Conservation (phyloP, 2,888 invertebrate species). For the Lithophane socia region DNA sequence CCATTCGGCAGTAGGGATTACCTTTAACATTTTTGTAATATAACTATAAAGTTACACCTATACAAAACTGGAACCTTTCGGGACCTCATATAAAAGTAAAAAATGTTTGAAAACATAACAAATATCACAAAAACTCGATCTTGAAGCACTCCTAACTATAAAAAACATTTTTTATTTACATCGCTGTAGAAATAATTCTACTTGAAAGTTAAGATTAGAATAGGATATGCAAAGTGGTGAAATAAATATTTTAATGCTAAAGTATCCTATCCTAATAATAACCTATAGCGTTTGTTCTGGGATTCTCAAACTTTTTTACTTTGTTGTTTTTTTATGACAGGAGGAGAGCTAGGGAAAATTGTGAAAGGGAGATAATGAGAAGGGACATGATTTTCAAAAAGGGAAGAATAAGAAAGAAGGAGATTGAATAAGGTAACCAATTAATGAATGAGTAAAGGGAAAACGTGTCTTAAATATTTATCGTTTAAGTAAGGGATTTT, state of each 20-base stretch:
- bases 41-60: slow-evolving; percentile 72
- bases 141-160: slow-evolving; percentile 61
- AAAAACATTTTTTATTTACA: slow-evolving; percentile 72
- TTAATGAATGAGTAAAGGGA: neutral
- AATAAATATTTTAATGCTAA: slow-evolving; percentile 70
- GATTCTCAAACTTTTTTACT: slow-evolving; percentile 55
- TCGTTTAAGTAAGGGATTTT: no score
- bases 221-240: slow-evolving; percentile 67
- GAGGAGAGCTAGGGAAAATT: neutral
- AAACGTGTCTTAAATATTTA: no score
- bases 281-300: slow-evolving; percentile 63
- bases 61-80: slow-evolving; percentile 75
- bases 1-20: slow-evolving; percentile 46
- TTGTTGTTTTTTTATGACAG: slow-evolving; percentile 40
- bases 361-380: neutral
- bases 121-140: slow-evolving; percentile 66
- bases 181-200: slow-evolving; percentile 59
- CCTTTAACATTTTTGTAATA: slow-evolving; percentile 75
- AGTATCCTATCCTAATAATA: slow-evolving; percentile 72
- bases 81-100: slow-evolving; percentile 73
- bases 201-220: slow-evolving; percentile 70
- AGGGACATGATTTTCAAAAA: neutral
- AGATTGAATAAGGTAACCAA: neutral
- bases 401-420: neutral
- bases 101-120: slow-evolving; percentile 68